Evolutionary conservation across 1,140 invertebrate species (phyloP), one percentile per base, ranked within the genome.

Genomic region (Sycophaga agraensis): DNA sequence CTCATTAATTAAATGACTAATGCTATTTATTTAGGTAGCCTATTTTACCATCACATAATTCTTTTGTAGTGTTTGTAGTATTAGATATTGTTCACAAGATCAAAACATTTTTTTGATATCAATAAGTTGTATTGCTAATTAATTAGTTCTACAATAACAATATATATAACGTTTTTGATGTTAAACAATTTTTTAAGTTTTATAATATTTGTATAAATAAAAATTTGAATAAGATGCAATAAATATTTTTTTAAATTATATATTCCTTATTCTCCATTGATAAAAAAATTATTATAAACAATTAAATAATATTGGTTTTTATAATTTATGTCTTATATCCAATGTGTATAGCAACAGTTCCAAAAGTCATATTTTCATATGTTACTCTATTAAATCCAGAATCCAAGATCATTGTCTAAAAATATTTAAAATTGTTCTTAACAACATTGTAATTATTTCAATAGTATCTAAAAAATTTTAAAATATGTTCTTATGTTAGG

Each of bases 331-430:
- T 74, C 82, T 98, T 98, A 74, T 94, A 97, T 37, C 94, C 96
- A 21, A 92, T 95, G 81, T 98, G 96, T 73, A 99, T 96, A 28
- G 94, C 89, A 56, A 92, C 90, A 4, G 96, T 83, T 40, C 96
- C 97, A 76, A 92, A 89, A 11, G 89, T 90, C 28, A 98, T 81
- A 83, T 98, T 97, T 82, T 94, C 91, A 78, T 94, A 96, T 1
- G 84, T 86, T 0, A 95, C 94, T 70, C 88, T 83, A 51, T 87
- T 82, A 73, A 98, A 98, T 22, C 96, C 96, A 43, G 91, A 91
- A 46, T 87, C 72, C 76, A 90, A 85, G 57, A 98, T 97, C 91
- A 98, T 94, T 3, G 76, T 65, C 79, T 81, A 31, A 56, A 76
- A 75, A 19, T 22, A 19, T 1, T 24, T 2, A 45, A 45, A 45